phyloP scores from a whole-genome alignment of 2,888 invertebrate genomes.

The Drosophila pegasa region DNA sequence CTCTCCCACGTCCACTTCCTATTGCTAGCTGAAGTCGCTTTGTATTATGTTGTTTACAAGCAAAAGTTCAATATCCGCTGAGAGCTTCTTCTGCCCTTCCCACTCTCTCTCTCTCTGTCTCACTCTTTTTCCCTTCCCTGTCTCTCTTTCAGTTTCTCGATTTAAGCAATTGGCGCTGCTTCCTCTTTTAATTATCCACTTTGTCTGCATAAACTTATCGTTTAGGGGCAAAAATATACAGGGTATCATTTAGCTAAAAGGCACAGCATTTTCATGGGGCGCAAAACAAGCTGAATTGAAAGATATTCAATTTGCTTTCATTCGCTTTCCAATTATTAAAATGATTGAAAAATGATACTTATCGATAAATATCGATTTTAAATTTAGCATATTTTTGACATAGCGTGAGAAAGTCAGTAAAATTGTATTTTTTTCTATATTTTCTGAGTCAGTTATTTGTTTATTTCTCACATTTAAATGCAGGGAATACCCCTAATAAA shows the following conservation, averaged over 20 bases:
- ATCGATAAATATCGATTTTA: background rate
- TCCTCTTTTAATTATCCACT: slow-evolving; percentile 68
- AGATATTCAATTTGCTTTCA: too few species aligned
- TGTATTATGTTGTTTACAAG: slow-evolving; percentile 50
- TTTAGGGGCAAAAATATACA: slow-evolving; percentile 7
- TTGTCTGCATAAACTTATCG: slow-evolving; percentile 55
- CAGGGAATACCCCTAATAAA: background rate
- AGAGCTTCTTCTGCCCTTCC: slow-evolving; percentile 9
- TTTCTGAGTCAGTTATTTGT: too few species aligned
- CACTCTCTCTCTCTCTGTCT: background rate
- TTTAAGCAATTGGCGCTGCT: slow-evolving; percentile 15
- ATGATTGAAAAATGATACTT: background rate
- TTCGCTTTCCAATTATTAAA: too few species aligned
- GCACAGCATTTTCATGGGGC: background rate
- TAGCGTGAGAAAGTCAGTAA: too few species aligned
- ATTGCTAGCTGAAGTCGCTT: background rate
- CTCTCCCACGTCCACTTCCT: background rate
- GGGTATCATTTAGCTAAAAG: background rate
- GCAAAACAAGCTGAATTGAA: background rate
- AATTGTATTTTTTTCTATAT: too few species aligned
- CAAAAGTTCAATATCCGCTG: slow-evolving; percentile 69
- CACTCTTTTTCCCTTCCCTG: slow-evolving; percentile 11
- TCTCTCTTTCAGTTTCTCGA: background rate
- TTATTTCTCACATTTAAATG: too few species aligned
- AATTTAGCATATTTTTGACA: background rate